A percentile compares a stretch with the other conserved stretches of the same genome.
phyloP scores from a whole-genome alignment of 2,797 vertebrate genomes.

The Mergus octosetaceus region DNA sequence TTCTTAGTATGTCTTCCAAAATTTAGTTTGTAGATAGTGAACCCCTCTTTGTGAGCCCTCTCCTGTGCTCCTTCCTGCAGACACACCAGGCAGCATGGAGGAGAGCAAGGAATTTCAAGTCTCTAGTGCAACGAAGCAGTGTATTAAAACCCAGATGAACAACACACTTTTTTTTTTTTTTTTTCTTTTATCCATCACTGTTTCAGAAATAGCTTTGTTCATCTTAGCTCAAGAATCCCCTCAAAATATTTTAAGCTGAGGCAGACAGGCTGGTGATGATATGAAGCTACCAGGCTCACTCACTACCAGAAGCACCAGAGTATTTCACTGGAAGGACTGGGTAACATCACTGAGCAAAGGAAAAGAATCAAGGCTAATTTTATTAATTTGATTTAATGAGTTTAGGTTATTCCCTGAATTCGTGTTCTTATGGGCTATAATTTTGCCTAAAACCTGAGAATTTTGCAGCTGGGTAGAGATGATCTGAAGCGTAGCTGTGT shows the following conservation, averaged over 20 bases:
- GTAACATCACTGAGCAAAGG: background rate
- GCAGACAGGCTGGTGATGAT: background rate
- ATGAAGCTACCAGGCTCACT: background rate
- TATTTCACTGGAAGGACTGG: background rate
- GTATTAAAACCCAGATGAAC: background rate
- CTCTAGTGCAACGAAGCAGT: background rate
- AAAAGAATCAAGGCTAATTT: background rate
- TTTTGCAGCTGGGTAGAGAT: background rate
- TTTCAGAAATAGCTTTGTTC: background rate
- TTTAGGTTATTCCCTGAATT: background rate
- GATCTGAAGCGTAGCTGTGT: background rate
- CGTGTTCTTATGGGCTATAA: background rate
- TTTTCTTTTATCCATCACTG: background rate
- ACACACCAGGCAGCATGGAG: rapidly evolving
- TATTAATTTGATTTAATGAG: background rate
- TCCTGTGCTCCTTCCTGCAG: background rate
- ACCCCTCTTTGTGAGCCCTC: background rate
- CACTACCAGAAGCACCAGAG: background rate
- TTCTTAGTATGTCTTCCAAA: background rate
- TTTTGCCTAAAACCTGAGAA: background rate
- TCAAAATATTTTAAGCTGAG: background rate
- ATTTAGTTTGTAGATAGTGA: background rate
- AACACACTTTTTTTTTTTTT: background rate
- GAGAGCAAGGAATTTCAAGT: background rate
- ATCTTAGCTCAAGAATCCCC: background rate